A percentile compares a stretch with the other conserved stretches of the same genome.
phyloP scores from a whole-genome alignment of 2,888 invertebrate genomes.

The Leptinotarsa juncta region DNA sequence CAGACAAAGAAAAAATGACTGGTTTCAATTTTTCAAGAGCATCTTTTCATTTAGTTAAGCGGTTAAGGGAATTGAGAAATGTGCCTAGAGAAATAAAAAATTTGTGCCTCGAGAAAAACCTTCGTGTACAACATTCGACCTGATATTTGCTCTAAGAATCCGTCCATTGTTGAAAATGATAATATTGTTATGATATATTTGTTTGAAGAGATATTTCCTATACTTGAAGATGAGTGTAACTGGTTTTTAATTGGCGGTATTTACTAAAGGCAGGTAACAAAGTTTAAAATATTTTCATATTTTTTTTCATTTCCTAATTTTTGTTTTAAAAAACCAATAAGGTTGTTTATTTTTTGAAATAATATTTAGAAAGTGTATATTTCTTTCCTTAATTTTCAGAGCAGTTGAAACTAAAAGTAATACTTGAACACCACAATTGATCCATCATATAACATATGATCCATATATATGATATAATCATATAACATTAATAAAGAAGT shows the following conservation, averaged over 20 bases:
- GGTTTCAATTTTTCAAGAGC: neutral
- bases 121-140: slow-evolving; percentile 36
- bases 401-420: too few species aligned
- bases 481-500: too few species aligned
- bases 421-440: too few species aligned
- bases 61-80: slow-evolving; percentile 1
- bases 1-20: neutral
- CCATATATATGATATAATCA: too few species aligned
- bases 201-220: slow-evolving; percentile 40
- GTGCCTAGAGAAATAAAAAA: slow-evolving; percentile 21
- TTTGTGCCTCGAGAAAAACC: slow-evolving; percentile 40
- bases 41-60: neutral
- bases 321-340: too few species aligned
- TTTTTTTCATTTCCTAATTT: neutral
- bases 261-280: neutral
- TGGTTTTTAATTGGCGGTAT: slow-evolving; percentile 20
- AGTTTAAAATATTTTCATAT: neutral
- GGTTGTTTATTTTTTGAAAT: too few species aligned
- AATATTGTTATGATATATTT: slow-evolving; percentile 41
- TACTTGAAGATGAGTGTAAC: slow-evolving; percentile 31
- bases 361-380: too few species aligned
- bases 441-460: too few species aligned
- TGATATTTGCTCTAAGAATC: slow-evolving; percentile 54
- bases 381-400: too few species aligned
- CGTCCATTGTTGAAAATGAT: slow-evolving; percentile 52